Evolutionary conservation across 2,113 vertebrate species (phyloP).

Genomic region (Petroica traversi): DNA sequence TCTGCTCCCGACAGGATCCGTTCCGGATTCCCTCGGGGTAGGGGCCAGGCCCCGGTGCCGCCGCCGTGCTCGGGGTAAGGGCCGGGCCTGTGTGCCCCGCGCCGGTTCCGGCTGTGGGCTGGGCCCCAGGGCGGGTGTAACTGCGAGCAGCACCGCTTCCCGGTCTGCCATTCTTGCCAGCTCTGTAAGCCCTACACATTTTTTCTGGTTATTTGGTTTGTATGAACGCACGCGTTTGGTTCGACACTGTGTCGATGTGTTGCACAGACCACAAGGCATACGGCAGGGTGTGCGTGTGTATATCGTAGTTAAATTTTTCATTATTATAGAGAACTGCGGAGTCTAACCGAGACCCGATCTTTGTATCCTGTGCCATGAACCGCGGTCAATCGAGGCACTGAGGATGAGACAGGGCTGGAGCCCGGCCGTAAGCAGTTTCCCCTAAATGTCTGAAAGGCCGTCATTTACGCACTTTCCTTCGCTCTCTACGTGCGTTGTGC

Average conservation of each 20-base stretch:
- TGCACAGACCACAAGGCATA: not conserved
- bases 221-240: fast-evolving
- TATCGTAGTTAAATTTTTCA: not conserved
- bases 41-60: not conserved
- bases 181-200: fast-evolving
- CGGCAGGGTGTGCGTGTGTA: not conserved
- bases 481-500: fast-evolving
- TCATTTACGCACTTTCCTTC: not conserved
- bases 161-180: too few species aligned
- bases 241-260: not conserved
- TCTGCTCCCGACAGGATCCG: not conserved
- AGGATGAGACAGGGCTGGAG: not conserved
- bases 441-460: not conserved
- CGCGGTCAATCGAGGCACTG: not conserved
- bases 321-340: not conserved
- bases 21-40: too few species aligned
- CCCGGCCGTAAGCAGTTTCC: not conserved
- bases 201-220: not conserved
- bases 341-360: not conserved
- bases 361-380: not conserved
- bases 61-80: too few species aligned
- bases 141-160: too few species aligned
- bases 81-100: not conserved
- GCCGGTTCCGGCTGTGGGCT: too few species aligned
- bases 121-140: fast-evolving